Evolutionary conservation across 2,113 vertebrate genomes (phyloP), one percentile per base, ranked within the genome.

Genomic region (Eretmochelys imbricata): DNA sequence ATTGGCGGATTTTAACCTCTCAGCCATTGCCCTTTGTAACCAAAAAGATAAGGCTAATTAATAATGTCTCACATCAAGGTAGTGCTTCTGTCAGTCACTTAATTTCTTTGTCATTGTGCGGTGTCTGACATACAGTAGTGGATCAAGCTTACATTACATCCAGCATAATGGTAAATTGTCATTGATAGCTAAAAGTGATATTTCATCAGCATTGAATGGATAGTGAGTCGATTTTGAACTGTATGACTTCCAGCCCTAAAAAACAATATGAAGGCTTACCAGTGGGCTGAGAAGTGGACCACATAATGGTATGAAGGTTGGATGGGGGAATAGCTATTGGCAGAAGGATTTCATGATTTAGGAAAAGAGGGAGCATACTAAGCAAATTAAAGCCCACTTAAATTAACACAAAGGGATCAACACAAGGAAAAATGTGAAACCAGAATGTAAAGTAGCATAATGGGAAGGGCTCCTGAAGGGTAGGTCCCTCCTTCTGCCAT

Each of bases 181-280:
- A 89, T 85, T 80, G 89, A 76, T 84, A 94, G 87, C 54, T 86
- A 91, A 87, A 82, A 13, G 59, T 69, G 76, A 8, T 72, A 62
- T 94, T 94, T 96, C 51, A 91, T 93, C 72, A 91, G 22, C 51
- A 91, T 87, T 90, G 81, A 50, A 51, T 82, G 6, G 65, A 80
- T 78, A 90, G 55, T 31, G 76, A 94, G 95, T 87, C 86, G 90
- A 93, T 93, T 94, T 94, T 93, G 90, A 82, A 93, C 78, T 62
- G 42, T 35, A 88, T 78, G 51, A 46, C 59, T 87, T 38, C 90
- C 87, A 90, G 38, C 9, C 35, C 89, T 54, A 88, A 93, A 94
- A 88, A 78, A 88, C 46, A 88, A 51, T 76, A 72, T 96, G 80
- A 84, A 85, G 93, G 65, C 38, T 90, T 91, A 3, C 80, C 55